Evolutionary conservation across 1,140 invertebrate species (phyloP).

Genomic region (Triops longicaudatus): DNA sequence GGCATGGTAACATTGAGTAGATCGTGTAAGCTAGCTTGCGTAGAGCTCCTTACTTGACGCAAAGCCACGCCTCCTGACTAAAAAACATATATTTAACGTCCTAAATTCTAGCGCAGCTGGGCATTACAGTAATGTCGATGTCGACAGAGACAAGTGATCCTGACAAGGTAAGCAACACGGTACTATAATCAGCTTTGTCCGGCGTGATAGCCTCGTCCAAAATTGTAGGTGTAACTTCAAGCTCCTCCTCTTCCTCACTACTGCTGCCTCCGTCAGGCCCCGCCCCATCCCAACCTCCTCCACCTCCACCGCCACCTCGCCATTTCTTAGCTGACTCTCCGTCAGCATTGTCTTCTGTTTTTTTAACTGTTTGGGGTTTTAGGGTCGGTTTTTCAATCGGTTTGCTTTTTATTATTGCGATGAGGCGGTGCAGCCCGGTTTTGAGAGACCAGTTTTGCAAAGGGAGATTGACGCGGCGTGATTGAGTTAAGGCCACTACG

Average conservation of each 20-base stretch:
- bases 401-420: background rate
- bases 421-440: background rate
- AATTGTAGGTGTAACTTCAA: slow-evolving; percentile 17
- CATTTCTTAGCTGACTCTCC: slow-evolving; percentile 18
- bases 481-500: slow-evolving; percentile 22
- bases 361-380: background rate
- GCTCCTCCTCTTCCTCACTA: background rate
- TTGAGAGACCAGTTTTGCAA: slow-evolving; percentile 20
- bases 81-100: background rate
- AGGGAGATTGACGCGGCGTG: slow-evolving; percentile 23
- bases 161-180: slow-evolving; percentile 21
- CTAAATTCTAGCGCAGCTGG: no score
- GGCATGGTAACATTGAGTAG: background rate
- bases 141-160: slow-evolving; percentile 25
- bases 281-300: slow-evolving; percentile 23
- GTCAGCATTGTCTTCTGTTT: slow-evolving; percentile 17
- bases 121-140: slow-evolving; percentile 25
- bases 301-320: slow-evolving; percentile 20
- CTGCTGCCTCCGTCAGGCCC: slow-evolving; percentile 16
- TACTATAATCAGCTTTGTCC: slow-evolving; percentile 18
- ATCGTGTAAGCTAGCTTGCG: background rate
- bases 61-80: background rate
- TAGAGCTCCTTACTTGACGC: background rate
- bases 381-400: slow-evolving; percentile 13
- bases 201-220: background rate